A percentile compares a stretch with the other conserved stretches of the same genome.
These are phyloP conservation scores for Melinopterus prodromus DNA, from an alignment of 2,888 invertebrate species.

Conservation along the genomic window DNA sequence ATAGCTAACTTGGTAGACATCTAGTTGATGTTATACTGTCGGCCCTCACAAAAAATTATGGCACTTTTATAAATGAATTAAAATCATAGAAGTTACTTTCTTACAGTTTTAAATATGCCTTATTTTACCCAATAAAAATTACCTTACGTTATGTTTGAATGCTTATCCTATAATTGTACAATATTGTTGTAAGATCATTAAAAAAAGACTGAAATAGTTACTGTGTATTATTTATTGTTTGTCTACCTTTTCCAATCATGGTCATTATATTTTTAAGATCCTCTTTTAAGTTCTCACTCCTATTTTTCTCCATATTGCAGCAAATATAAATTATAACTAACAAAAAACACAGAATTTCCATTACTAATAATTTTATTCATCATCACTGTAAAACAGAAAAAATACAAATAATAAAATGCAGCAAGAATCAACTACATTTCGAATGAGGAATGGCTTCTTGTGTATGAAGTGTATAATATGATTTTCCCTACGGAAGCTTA, in stretches of 20 bases:
- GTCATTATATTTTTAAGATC: no score
- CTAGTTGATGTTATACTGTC: not conserved
- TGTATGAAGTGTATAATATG: not conserved
- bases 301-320: no score
- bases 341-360: not conserved
- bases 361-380: not conserved
- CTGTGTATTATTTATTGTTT: constrained; percentile 4
- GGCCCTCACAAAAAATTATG: not conserved
- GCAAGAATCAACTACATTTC: not conserved
- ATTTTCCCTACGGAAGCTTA: not conserved
- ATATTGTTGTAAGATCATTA: constrained; percentile 24
- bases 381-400: not conserved
- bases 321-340: no score
- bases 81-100: not conserved
- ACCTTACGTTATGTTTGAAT: constrained; percentile 12
- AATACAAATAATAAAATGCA: constrained; percentile 4
- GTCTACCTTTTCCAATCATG: not conserved
- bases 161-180: constrained; percentile 23
- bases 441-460: not conserved
- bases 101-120: not conserved
- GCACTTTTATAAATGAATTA: constrained; percentile 17
- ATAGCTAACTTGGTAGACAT: not conserved
- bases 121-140: constrained; percentile 7
- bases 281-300: no score
- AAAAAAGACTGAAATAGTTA: constrained; percentile 21